phyloP scores from a whole-genome alignment of 2,113 vertebrate genomes.

The Trichechus manatus region DNA sequence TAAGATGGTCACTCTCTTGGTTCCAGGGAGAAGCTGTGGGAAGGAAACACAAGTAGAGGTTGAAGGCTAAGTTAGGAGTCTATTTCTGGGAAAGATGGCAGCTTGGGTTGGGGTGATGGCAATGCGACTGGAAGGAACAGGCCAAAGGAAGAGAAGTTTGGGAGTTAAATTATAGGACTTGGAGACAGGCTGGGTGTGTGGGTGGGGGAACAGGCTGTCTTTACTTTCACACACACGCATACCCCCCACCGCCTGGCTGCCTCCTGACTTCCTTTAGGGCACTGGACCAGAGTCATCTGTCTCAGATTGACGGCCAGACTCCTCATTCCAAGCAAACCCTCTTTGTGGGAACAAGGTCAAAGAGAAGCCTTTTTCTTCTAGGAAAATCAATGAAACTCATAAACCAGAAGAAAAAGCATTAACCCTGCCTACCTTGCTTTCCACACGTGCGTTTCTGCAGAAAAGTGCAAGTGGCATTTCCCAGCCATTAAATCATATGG shows the following conservation, averaged over 20 bases:
- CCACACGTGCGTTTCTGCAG: background rate
- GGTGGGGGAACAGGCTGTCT: background rate
- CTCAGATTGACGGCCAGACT: background rate
- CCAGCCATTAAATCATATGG: background rate
- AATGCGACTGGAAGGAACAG: too few relatives aligned
- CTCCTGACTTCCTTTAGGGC: background rate
- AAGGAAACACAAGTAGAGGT: background rate
- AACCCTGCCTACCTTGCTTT: slow-evolving; percentile 7
- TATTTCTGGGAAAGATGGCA: background rate
- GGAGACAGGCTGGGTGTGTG: background rate
- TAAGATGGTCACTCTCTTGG: background rate
- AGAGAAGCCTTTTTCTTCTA: slow-evolving; percentile 25
- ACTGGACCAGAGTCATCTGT: background rate
- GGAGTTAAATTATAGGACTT: background rate
- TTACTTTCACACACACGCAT: background rate
- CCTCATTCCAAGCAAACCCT: background rate
- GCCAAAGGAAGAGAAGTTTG: background rate
- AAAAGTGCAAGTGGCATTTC: background rate
- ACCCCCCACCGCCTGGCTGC: background rate
- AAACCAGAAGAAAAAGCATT: slow-evolving; percentile 57
- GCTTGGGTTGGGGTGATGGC: too few relatives aligned
- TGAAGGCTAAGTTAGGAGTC: background rate
- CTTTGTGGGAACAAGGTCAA: background rate
- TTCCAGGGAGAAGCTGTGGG: background rate
- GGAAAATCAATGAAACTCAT: slow-evolving; percentile 70